phyloP scores from a whole-genome alignment of 2,113 vertebrate species.

The Takifugu bimaculatus region DNA sequence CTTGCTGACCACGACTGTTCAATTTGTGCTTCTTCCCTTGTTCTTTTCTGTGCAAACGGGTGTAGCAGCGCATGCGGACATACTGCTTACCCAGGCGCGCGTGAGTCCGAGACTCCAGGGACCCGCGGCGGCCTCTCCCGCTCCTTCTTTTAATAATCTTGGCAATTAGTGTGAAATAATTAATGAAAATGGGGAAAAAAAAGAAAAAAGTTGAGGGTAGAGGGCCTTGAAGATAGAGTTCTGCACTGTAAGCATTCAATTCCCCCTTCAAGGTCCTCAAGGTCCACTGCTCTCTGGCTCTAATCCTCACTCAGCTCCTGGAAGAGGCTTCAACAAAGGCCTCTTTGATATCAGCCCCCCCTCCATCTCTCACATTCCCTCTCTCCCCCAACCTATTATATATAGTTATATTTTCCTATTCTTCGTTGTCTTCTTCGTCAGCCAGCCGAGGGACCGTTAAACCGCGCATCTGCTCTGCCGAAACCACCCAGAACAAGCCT shows the following conservation, averaged over 20 bases:
- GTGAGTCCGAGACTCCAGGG: slow-evolving; percentile 44
- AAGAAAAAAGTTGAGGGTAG: slow-evolving; percentile 64
- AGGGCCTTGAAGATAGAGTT: slow-evolving; percentile 69
- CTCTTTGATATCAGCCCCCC: slow-evolving; percentile 51
- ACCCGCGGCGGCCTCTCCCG: slow-evolving; percentile 48
- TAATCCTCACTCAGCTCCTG: slow-evolving; percentile 55
- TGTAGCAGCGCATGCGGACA: slow-evolving; percentile 11
- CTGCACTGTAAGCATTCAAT: slow-evolving; percentile 71
- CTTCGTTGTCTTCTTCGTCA: neutral
- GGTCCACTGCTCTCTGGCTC: slow-evolving; percentile 57
- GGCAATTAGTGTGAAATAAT: slow-evolving; percentile 73
- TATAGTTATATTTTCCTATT: neutral
- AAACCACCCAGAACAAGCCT: slow-evolving; percentile 30
- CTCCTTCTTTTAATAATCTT: slow-evolving; percentile 63
- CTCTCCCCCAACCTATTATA: slow-evolving; percentile 16
- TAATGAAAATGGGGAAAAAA: slow-evolving; percentile 58
- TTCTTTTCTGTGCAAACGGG: slow-evolving; percentile 24
- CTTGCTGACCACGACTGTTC: slow-evolving; percentile 48
- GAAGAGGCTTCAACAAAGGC: slow-evolving; percentile 50
- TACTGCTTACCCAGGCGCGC: slow-evolving; percentile 21
- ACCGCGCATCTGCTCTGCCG: slow-evolving; percentile 44
- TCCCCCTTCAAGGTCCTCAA: slow-evolving; percentile 66
- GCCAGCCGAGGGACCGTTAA: slow-evolving; percentile 47
- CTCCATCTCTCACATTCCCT: slow-evolving; percentile 21
- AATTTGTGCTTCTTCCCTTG: slow-evolving; percentile 41